Conservation (phyloP, 2,888 invertebrate genomes). For the Cyrtodaria siliqua region DNA sequence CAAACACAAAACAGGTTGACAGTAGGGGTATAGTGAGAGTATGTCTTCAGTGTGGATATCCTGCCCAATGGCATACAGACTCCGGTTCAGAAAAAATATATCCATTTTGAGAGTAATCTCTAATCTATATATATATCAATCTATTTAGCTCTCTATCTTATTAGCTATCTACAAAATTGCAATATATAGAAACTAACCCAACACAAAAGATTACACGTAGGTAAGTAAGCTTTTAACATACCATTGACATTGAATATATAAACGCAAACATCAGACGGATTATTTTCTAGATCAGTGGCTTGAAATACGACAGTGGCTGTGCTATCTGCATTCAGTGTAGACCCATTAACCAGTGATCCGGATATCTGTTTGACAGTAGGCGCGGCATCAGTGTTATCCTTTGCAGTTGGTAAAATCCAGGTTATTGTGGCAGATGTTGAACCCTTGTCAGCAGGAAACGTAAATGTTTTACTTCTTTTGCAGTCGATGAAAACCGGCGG, state of each 20-base stretch:
- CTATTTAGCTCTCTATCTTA: no score
- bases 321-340: background rate
- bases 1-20: no score
- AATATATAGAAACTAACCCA: no score
- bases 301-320: background rate
- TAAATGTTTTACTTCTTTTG: background rate
- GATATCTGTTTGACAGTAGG: background rate
- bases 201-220: no score
- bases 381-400: slow-evolving; percentile 6
- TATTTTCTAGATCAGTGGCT: slow-evolving; percentile 6
- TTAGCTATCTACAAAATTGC: no score
- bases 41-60: no score
- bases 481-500: slow-evolving; percentile 13
- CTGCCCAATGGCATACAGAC: no score
- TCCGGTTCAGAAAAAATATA: no score
- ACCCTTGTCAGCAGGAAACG: slow-evolving; percentile 15
- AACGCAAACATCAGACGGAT: slow-evolving; percentile 8
- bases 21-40: no score
- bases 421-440: slow-evolving; percentile 4
- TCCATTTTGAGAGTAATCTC: no score
- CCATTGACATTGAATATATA: slow-evolving; percentile 16
- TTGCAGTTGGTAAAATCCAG: background rate
- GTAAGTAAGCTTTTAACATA: no score
- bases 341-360: slow-evolving; percentile 11
- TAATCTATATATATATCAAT: no score